Evolutionary conservation across 2,113 vertebrate species (phyloP).

Genomic region (Marmota flaviventris): DNA sequence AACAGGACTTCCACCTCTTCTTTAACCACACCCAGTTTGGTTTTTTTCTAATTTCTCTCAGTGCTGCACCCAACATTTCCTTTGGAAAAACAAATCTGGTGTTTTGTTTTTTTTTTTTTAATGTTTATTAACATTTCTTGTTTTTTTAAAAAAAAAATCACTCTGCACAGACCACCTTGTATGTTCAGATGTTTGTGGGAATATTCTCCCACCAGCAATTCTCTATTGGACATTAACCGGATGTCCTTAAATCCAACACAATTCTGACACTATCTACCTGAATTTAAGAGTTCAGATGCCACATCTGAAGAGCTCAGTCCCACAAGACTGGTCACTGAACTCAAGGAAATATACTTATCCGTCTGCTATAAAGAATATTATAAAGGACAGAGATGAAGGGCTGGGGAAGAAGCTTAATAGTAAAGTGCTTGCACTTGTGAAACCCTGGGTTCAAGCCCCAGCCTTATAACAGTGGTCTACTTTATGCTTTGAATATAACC

Average conservation of each 20-base stretch:
- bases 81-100: slow-evolving; percentile 35
- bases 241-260: background rate
- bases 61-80: background rate
- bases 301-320: too few relatives aligned
- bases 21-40: background rate
- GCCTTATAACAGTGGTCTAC: too few relatives aligned
- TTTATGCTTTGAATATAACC: too few relatives aligned
- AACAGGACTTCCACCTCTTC: background rate
- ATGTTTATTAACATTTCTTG: background rate
- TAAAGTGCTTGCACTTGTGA: background rate
- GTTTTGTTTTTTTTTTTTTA: background rate
- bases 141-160: background rate
- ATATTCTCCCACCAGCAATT: background rate
- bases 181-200: background rate
- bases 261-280: background rate
- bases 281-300: background rate
- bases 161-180: background rate
- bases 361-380: background rate
- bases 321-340: background rate
- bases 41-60: background rate
- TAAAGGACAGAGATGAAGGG: background rate
- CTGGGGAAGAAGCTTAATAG: too few relatives aligned
- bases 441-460: background rate
- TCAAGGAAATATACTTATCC: background rate
- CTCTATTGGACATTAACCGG: background rate